These are phyloP conservation scores for Chymomyza fuscimana DNA, from an alignment of 2,888 invertebrate species.

Conservation along the genomic window DNA sequence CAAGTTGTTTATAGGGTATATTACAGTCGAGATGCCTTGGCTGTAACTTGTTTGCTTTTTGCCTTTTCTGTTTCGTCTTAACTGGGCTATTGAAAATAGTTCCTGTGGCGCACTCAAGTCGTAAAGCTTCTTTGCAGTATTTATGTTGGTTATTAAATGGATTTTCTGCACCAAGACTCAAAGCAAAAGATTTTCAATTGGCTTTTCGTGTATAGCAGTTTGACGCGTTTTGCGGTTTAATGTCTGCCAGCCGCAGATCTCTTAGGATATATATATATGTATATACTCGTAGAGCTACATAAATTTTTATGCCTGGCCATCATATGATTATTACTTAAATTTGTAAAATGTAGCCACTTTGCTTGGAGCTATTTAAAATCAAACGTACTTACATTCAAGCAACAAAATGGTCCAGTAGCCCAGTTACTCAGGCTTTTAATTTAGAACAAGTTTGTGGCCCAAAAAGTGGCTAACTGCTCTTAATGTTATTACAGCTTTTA, in stretches of 20 bases:
- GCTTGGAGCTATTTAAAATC: neutral
- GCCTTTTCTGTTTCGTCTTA: neutral
- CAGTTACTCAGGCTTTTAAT: slow-evolving; percentile 1
- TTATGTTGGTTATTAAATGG: slow-evolving; percentile 74
- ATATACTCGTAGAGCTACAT: slow-evolving; percentile 38
- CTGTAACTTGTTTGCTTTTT: neutral
- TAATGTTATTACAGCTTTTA: slow-evolving; percentile 66
- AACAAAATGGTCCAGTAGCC: neutral
- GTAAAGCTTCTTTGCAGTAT: slow-evolving; percentile 69
- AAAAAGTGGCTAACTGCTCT: slow-evolving; percentile 54
- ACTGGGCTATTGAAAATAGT: slow-evolving; percentile 39
- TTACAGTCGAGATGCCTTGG: no score
- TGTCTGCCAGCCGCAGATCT: slow-evolving; percentile 5
- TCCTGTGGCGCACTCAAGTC: slow-evolving; percentile 64
- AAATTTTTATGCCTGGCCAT: slow-evolving; percentile 60
- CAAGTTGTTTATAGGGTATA: no score
- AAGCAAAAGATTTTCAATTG: slow-evolving; percentile 63
- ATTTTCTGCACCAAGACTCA: slow-evolving; percentile 43
- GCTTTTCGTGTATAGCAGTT: slow-evolving; percentile 59
- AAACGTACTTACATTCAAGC: slow-evolving; percentile 36
- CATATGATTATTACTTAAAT: slow-evolving; percentile 49
- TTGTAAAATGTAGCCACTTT: slow-evolving; percentile 6
- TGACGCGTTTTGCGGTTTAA: slow-evolving; percentile 35
- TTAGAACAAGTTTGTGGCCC: neutral
- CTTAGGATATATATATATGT: neutral